Evolutionary conservation across 2,797 vertebrate species (phyloP), one percentile per base, ranked within the genome.

Genomic region (Dendrocincla tyrannina): DNA sequence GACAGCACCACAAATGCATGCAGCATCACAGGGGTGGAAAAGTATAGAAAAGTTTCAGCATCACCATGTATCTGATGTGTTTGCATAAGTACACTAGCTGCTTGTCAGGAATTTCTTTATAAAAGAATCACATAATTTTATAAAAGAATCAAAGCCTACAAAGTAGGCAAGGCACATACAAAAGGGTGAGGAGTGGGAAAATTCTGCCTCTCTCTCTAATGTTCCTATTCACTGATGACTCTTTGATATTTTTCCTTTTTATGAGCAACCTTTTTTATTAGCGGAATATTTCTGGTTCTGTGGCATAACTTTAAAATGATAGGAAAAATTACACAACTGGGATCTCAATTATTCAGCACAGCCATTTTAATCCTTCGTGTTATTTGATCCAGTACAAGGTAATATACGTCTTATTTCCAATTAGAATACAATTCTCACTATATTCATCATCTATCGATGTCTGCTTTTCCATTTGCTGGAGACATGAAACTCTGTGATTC

Each of bases 261-360:
- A 84, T 85, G 49, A 89, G 66, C 33, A 77, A 90, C 28, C 6
- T 56, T 86, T 85, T 95, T 96, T 95, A 95, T 93, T 94, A 95
- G 82, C 91, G 94, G 90, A 97, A 95, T 93, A 95, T 85, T 96
- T 77, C 84, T 96, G 70, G 67, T 86, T 92, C 87, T 0, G 5
- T 91, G 39, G 67, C 85, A 75, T 66, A 74, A 87, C 50, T 96
- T 93, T 82, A 94, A 94, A 96, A 93, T 91, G 70, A 96, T 96
- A 96, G 96, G 93, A 95, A 97, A 96, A 95, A 96, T 88, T 94
- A 91, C 68, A 66, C 80, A 89, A 95, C 85, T 96, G 91, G 67
- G 91, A 93, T 97, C 94, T 94, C 93, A 97, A 87, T 97, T 97
- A 97, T 96, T 97, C 94, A 94, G 79, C 93, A 91, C 87, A 96